Percentiles rank a stretch among this genome's conserved stretches.
Evolutionary conservation across 2,113 vertebrate genomes (phyloP).

Genomic region (Rhinichthys klamathensis): DNA sequence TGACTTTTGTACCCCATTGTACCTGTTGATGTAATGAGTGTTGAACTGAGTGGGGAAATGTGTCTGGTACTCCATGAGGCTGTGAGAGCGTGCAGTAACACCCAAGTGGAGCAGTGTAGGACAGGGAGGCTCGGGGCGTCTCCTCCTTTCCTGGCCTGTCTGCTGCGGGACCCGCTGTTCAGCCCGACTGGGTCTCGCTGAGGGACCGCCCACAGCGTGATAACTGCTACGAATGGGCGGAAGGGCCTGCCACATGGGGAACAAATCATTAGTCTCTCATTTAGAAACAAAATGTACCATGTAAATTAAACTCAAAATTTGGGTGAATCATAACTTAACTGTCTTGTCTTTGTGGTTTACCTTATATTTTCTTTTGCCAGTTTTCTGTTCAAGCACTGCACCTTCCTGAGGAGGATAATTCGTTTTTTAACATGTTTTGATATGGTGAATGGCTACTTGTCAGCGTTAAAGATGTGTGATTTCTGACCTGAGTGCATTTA

Average conservation of each 20-base stretch:
- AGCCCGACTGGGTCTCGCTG: constrained; percentile 59
- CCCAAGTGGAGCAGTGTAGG: constrained; percentile 79
- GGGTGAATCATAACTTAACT: neutral
- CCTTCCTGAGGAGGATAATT: constrained; percentile 20
- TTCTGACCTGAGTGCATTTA: constrained; percentile 30
- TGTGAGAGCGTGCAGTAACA: constrained; percentile 82
- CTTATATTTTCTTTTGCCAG: constrained; percentile 46
- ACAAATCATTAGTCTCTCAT: neutral
- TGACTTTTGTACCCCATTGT: neutral
- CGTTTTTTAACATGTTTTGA: neutral
- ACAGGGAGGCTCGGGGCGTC: constrained; percentile 74
- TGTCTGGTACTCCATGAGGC: constrained; percentile 73
- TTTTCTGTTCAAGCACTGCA: constrained; percentile 15
- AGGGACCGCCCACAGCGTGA: neutral
- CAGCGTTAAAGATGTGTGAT: neutral
- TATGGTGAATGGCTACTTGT: neutral
- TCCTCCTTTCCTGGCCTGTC: constrained; percentile 50
- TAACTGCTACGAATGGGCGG: constrained; percentile 72
- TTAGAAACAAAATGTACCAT: neutral
- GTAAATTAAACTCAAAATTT: neutral
- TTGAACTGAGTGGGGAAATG: constrained; percentile 74
- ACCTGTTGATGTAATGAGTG: constrained; percentile 77
- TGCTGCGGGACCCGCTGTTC: constrained; percentile 59
- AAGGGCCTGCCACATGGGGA: constrained; percentile 75
- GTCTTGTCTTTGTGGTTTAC: constrained; percentile 17